Base-by-base conservation (phyloP, 1,140 invertebrate species). In the Mylabris phalerata region DNA sequence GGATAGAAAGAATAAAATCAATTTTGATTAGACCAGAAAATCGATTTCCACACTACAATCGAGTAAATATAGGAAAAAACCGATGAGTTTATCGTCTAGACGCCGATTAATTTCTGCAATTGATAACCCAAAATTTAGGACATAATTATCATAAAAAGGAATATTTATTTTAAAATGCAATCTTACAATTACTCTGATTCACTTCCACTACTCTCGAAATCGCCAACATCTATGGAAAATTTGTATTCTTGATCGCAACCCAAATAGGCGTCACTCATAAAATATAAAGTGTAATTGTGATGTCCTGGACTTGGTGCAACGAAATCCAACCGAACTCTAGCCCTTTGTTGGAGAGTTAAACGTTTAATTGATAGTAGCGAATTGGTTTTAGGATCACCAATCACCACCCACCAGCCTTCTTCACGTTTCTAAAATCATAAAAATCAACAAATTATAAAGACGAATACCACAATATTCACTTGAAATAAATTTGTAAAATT, bases 401-500 rank as follows among this genome's bases (percentile, higher is more conserved):
- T 95, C 11, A 99, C 95, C 4, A 99, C 90, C 96, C 98, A 99
- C 97, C 98, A 99, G 41, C 95, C 95, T 79, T 99, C 97, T 75
- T 99, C 97, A 47, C 95, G 86, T 86, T 97, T 97, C 83, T 19
- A 19, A 19, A 19, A 19, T 19, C 19, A 19, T 19, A 19, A 19
- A 19, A 19, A 19, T 19, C 19, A 19, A 19, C 19, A 19, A 19
- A 19, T 19, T 19, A 19, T 19, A 19, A 19, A 19, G 19, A 19
- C 19, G 19, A 13, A 13, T n/a, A n/a, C n/a, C n/a, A n/a, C n/a
- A n/a, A n/a, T n/a, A n/a, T n/a, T n/a, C n/a, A n/a, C n/a, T n/a
- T n/a, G 13, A 13, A 13, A 13, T 13, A 13, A 13, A 13, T 13
- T 13, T 13, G 13, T 13, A 13, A 13, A 13, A 13, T 13, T 13